Conservation (phyloP, 2,113 vertebrate species). For the Tachysurus vachellii region DNA sequence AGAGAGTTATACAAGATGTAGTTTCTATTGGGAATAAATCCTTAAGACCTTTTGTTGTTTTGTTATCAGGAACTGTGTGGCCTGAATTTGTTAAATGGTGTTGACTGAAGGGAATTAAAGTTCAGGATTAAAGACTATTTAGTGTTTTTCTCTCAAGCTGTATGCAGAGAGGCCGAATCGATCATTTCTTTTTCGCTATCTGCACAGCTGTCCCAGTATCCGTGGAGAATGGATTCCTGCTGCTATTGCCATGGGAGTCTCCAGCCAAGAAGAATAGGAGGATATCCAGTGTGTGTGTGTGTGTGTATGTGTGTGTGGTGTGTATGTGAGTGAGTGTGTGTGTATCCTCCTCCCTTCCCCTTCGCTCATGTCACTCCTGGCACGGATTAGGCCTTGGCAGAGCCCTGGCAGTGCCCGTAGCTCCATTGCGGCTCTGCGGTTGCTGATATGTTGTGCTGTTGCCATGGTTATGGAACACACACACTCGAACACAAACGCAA, state of each 20-base stretch:
- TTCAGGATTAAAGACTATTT: slow-evolving; percentile 71
- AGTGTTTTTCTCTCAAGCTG: slow-evolving; percentile 70
- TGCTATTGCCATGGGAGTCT: slow-evolving; percentile 75
- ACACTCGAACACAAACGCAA: slow-evolving; percentile 58
- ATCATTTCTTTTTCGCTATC: slow-evolving; percentile 71
- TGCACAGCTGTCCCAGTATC: slow-evolving; percentile 76
- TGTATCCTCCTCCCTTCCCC: slow-evolving; percentile 67
- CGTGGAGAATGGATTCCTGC: slow-evolving; percentile 79
- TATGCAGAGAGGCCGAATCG: slow-evolving; percentile 66
- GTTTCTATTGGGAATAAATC: slow-evolving; percentile 53
- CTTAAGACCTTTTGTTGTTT: slow-evolving; percentile 49
- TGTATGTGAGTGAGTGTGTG: slow-evolving; percentile 62
- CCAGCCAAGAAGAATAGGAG: slow-evolving; percentile 77
- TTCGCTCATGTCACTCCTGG: slow-evolving; percentile 74
- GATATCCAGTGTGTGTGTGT: slow-evolving; percentile 73
- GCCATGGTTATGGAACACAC: slow-evolving; percentile 71
- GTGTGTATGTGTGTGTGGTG: slow-evolving; percentile 52
- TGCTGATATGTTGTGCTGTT: slow-evolving; percentile 77
- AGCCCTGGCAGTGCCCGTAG: slow-evolving; percentile 66
- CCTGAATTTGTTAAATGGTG: slow-evolving; percentile 56
- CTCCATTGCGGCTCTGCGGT: slow-evolving; percentile 70
- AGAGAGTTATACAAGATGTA: slow-evolving; percentile 38
- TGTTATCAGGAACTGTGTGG: slow-evolving; percentile 61
- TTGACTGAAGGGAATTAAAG: slow-evolving; percentile 64
- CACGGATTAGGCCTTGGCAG: slow-evolving; percentile 75